These are phyloP conservation scores for Lithodes maja DNA, from an alignment of 2,888 invertebrate species.

Conservation along the genomic window DNA sequence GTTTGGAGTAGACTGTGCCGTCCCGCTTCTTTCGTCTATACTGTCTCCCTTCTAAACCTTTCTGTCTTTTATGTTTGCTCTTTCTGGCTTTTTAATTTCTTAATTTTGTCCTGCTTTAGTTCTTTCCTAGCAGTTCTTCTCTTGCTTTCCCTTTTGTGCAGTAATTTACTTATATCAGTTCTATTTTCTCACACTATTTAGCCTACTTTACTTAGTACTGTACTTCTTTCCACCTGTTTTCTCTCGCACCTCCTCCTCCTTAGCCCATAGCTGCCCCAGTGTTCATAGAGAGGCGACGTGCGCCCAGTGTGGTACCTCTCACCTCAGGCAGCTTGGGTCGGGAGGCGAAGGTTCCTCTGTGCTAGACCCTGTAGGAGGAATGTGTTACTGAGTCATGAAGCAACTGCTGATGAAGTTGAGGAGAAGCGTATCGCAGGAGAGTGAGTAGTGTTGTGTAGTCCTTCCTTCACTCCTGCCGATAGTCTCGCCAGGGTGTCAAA, in stretches of 20 bases:
- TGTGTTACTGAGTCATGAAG: conserved; percentile 51
- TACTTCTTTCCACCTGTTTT: neutral
- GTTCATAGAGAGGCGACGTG: neutral
- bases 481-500: too few relatives aligned
- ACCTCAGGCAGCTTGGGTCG: neutral
- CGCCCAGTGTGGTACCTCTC: neutral
- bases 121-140: neutral
- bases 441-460: conserved; percentile 52
- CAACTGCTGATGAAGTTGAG: conserved; percentile 60
- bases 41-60: neutral
- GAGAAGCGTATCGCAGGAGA: conserved; percentile 61
- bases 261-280: neutral
- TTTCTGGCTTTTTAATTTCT: neutral
- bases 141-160: neutral
- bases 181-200: too few relatives aligned
- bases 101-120: neutral
- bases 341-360: neutral
- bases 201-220: too few relatives aligned
- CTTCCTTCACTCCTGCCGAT: neutral
- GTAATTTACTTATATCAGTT: neutral
- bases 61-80: neutral
- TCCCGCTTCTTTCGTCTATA: neutral
- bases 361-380: neutral
- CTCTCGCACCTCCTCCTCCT: neutral
- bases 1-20: neutral